A percentile compares a stretch with the other conserved stretches of the same genome.
These are phyloP conservation scores for Diarsia brunnea DNA, from an alignment of 2,888 invertebrate species.

Conservation along the genomic window DNA sequence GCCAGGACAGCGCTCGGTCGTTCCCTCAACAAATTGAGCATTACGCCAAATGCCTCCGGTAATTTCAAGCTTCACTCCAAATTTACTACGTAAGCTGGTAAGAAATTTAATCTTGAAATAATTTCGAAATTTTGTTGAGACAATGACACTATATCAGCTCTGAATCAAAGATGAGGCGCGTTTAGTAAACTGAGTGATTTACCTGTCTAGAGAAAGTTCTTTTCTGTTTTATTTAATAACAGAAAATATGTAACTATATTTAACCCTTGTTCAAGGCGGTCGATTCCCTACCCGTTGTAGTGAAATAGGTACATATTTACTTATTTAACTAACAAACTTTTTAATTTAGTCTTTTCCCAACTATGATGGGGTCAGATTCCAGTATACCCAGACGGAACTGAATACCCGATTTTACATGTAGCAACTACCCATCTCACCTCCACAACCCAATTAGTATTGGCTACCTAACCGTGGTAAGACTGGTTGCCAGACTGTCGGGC, in stretches of 20 bases:
- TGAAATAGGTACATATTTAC: too few species aligned
- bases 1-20: constrained; percentile 72
- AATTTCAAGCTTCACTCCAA: constrained; percentile 83
- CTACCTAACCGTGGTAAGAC: too few species aligned
- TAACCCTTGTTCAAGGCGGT: too few species aligned
- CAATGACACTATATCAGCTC: constrained; percentile 67
- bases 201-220: constrained; percentile 19
- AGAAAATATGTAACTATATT: background rate
- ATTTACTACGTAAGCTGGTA: constrained; percentile 85
- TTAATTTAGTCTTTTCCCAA: too few species aligned
- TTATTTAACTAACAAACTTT: too few species aligned
- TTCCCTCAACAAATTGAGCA: constrained; percentile 85
- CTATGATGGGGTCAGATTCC: too few species aligned
- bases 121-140: constrained; percentile 76
- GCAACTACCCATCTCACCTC: too few species aligned
- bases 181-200: constrained; percentile 10
- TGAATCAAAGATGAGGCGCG: constrained; percentile 32
- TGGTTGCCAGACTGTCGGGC: too few species aligned
- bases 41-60: constrained; percentile 83
- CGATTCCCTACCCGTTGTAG: too few species aligned
- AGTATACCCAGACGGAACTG: too few species aligned
- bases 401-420: too few species aligned
- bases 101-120: constrained; percentile 85
- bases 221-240: background rate
- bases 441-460: too few species aligned